phyloP scores from a whole-genome alignment of 2,113 vertebrate species.

The Acinonyx jubatus region DNA sequence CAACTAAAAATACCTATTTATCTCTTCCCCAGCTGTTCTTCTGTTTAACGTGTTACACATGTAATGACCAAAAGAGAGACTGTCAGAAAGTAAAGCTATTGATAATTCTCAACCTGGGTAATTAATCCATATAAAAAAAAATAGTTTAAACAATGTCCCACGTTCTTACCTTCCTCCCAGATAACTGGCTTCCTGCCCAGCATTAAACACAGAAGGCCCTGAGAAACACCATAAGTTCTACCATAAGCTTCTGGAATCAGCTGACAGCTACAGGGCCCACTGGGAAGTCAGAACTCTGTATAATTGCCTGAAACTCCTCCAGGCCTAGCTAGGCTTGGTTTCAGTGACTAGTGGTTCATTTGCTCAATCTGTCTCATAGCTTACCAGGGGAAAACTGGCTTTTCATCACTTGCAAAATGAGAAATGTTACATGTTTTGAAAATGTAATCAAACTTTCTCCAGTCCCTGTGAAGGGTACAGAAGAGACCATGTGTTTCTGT shows the following conservation, averaged over 20 bases:
- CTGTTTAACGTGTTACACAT: background rate
- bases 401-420: conserved; percentile 54
- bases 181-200: conserved; percentile 30
- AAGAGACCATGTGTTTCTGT: background rate
- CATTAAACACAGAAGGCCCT: background rate
- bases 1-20: background rate
- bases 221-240: conserved; percentile 54
- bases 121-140: conserved; percentile 34
- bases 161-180: conserved; percentile 18
- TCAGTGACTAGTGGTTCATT: conserved; percentile 40
- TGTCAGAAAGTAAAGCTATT: conserved; percentile 25
- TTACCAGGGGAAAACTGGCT: conserved; percentile 32
- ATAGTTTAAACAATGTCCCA: background rate
- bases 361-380: conserved; percentile 53
- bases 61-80: background rate
- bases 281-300: background rate
- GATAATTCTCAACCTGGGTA: conserved; percentile 17
- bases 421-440: conserved; percentile 16
- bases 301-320: conserved; percentile 58
- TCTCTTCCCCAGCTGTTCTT: background rate
- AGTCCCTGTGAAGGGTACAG: conserved; percentile 18
- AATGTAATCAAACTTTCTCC: background rate
- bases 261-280: background rate
- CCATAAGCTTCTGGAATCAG: conserved; percentile 52
- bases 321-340: conserved; percentile 35